These are phyloP conservation scores for Nothobranchius kuhntae DNA, from an alignment of 2,113 vertebrate species.

Conservation along the genomic window DNA sequence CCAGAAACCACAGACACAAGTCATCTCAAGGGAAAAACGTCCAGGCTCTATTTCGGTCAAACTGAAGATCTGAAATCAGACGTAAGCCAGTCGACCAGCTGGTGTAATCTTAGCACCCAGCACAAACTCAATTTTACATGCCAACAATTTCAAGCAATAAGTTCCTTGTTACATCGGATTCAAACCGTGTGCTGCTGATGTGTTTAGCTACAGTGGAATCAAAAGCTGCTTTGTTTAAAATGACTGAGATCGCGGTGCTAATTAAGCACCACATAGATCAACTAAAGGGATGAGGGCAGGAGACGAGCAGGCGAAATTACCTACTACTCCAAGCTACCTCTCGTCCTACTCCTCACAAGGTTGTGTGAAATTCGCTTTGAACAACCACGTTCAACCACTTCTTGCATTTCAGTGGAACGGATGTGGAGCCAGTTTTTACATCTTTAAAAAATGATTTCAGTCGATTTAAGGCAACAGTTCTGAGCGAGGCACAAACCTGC, in stretches of 20 bases:
- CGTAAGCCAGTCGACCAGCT: slow-evolving; percentile 21
- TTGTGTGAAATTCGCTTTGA: not conserved
- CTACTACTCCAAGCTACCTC: slow-evolving; percentile 35
- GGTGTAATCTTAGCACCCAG: slow-evolving; percentile 53
- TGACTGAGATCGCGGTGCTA: slow-evolving; percentile 18
- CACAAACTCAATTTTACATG: slow-evolving; percentile 56
- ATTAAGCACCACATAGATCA: slow-evolving; percentile 33
- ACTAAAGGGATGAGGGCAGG: slow-evolving; percentile 25
- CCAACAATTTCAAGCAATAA: slow-evolving; percentile 52
- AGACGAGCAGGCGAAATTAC: slow-evolving; percentile 15
- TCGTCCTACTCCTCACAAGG: not conserved
- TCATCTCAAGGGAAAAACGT: slow-evolving; percentile 22
- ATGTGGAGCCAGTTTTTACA: no score
- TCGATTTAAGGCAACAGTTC: no score
- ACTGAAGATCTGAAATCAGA: slow-evolving; percentile 38
- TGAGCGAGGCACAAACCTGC: no score
- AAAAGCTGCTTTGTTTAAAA: slow-evolving; percentile 60
- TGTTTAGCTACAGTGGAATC: slow-evolving; percentile 48
- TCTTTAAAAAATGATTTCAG: no score
- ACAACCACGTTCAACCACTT: not conserved
- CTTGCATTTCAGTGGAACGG: no score
- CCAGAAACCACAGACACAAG: slow-evolving; percentile 48
- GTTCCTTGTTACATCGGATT: slow-evolving; percentile 53
- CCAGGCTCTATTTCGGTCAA: slow-evolving; percentile 33
- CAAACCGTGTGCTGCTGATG: slow-evolving; percentile 57